Base-by-base conservation (phyloP, 2,113 vertebrate species). In the Heterochromis multidens region DNA sequence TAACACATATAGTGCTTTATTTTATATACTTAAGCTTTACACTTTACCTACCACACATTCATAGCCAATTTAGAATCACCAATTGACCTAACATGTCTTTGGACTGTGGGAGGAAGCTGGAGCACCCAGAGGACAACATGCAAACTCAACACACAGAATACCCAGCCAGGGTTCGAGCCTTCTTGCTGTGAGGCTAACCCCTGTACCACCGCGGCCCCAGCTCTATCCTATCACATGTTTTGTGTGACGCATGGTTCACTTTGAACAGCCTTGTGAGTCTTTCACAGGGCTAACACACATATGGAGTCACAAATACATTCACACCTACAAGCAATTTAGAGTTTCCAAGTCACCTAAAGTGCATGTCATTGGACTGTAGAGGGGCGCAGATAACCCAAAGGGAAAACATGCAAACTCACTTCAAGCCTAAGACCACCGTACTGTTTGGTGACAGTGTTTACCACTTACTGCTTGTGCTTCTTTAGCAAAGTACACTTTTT, bases 391-490 rank as follows among this genome's bases (percentile, higher is more conserved):
- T 29, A 77, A 76, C 74, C 86, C 89, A 76, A 40, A 85, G 82
- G 29, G n/a, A 77, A 35, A 89, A 90, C 83, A 85, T 82, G 76
- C 76, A 88, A 87, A 88, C 56, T 82, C 89, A 89, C 77, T 87
- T 86, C 35, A 6, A 70, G 43, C 29, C 57, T 8, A 12, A 23
- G 17, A 27, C 46, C 35, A 59, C 78, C 23, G 67, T 77, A 33
- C 62, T 80, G 72, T 60, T 88, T 77, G 58, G 40, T 46, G 82
- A 79, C 58, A 52, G 29, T 74, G 80, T 88, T 85, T 63, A 79
- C 56, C 59, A 93, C 77, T 77, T 77, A 74, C 54, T 77, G 37
- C 59, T 77, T 61, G 31, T 10, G 23, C 61, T 31, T 60, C 60
- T 77, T 70, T 25, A 85, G 21, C 54, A 31, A 76, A 87, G 35